Base-by-base conservation (phyloP, 2,888 invertebrate genomes). In the Cosmopolites sordidus region DNA sequence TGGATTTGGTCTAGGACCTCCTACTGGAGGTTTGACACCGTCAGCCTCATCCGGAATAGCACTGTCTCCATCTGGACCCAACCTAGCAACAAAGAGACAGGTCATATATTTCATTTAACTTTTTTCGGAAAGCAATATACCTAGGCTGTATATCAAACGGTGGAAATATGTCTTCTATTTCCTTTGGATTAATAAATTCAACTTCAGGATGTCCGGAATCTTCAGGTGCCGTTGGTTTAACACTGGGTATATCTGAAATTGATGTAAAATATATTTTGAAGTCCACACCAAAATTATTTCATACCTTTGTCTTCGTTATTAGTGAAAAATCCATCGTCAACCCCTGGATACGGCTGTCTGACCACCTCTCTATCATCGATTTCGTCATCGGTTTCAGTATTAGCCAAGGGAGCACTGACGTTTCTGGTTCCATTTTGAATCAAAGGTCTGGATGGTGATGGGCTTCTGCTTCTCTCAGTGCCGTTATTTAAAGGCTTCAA, bases 271-370 rank as follows among this genome's bases (percentile, higher is more conserved):
- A n/a, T n/a, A n/a, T n/a, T n/a, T n/a, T n/a, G n/a, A n/a, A n/a
- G n/a, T n/a, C n/a, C n/a, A n/a, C n/a, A n/a, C n/a, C n/a, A n/a
- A n/a, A n/a, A n/a, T n/a, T 22, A 8, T 5, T 22, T 22, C 22
- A 22, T 22, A 22, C 22, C 22, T 22, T 8, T 22, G 22, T 22
- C 22, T 5, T 22, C 8, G 8, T 22, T 22, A 69, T 70, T 4
- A 14, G 51, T 59, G 61, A 82, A 73, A 5, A 86, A 76, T 0
- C 84, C 84, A 65, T 86, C 86, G 57, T 87, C 86, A 41, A 85
- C 79, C 18, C 84, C 84, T 15, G 78, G 78, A 61, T 74, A 75
- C 1, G 76, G 74, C 3, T 69, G 70, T 17, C 74, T 71, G 43
- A 69, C 69, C 8, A 74, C 71, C 54, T 62, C 74, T 58, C 66